Percentiles rank a stretch among this genome's conserved stretches.
These are phyloP conservation scores for Syrphus vitripennis DNA, from an alignment of 2,888 invertebrate genomes.

Conservation along the genomic window DNA sequence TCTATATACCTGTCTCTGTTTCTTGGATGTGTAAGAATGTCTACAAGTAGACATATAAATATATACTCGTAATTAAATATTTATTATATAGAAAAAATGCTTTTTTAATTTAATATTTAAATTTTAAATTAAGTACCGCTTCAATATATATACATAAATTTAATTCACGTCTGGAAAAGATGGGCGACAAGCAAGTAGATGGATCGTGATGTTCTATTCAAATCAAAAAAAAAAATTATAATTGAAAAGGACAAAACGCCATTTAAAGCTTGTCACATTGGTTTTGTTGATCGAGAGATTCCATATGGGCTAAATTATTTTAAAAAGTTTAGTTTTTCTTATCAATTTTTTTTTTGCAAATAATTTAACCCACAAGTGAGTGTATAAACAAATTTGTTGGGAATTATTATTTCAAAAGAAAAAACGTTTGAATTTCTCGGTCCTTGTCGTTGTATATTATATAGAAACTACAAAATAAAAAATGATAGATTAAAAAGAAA, in stretches of 20 bases:
- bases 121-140: conserved; percentile 39
- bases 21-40: conserved; percentile 55
- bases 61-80: conserved; percentile 19
- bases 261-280: conserved; percentile 80
- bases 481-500: conserved; percentile 31
- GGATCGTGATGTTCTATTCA: conserved; percentile 72
- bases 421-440: conserved; percentile 81
- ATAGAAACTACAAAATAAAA: conserved; percentile 22
- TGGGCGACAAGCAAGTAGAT: conserved; percentile 81
- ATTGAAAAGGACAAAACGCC: conserved; percentile 49
- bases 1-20: conserved; percentile 60
- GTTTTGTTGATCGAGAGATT: conserved; percentile 82
- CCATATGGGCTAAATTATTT: conserved; percentile 75
- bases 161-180: conserved; percentile 77
- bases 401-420: conserved; percentile 33
- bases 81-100: conserved; percentile 37
- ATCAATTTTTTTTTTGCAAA: conserved; percentile 48
- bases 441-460: conserved; percentile 78
- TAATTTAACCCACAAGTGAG: conserved; percentile 54
- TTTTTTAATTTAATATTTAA: conserved; percentile 47
- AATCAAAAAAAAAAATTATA: conserved; percentile 19
- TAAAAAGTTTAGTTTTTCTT: conserved; percentile 30
- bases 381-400: conserved; percentile 40
- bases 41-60: conserved; percentile 57
- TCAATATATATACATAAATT: conserved; percentile 40